Base-by-base conservation (phyloP, 2,113 vertebrate genomes). In the Trematocara variabile region DNA sequence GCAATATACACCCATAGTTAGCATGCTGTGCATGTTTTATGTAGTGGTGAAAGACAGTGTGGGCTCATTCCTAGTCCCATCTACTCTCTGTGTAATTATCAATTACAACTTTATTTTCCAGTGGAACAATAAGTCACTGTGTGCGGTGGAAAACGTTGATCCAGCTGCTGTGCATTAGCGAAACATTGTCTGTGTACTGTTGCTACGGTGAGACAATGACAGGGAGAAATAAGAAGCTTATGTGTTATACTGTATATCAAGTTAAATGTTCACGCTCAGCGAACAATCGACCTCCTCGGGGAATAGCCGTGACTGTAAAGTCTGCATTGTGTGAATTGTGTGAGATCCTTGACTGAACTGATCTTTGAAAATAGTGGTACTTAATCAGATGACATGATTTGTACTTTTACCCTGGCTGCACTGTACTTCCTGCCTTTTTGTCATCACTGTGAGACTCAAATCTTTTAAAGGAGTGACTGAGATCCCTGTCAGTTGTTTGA, bases 71-170 rank as follows among this genome's bases (percentile, higher is more conserved):
- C 78, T 79, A 22, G 81, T 75, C 86, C 68, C 73, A 4, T 86
- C 83, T 88, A 89, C 92, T 92, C 89, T 88, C 88, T 90, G 79
- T 91, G 88, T 93, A 94, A 94, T 94, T 93, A 96, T 94, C 93
- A 93, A 94, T 94, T 92, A 92, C 44, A 89, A 87, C 77, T 89
- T 90, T 86, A 94, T 94, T 93, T 96, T 92, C 90, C 93, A 37
- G 55, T 82, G 84, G 93, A 78, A 90, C 87, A 85, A 88, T 93
- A 93, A 92, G 82, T 92, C 91, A 85, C 83, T 81, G 75, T 88
- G 83, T 90, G 86, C 52, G 82, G 79, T 80, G 68, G 58, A 85
- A 81, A 85, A 91, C 22, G 85, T 87, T 55, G 81, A 91, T 91
- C 86, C 86, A 55, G 87, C 85, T 58, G 84, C 65, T 84, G 68